Evolutionary conservation across 2,888 invertebrate genomes (phyloP).

Genomic region (Caenorhabditis wallacei): DNA sequence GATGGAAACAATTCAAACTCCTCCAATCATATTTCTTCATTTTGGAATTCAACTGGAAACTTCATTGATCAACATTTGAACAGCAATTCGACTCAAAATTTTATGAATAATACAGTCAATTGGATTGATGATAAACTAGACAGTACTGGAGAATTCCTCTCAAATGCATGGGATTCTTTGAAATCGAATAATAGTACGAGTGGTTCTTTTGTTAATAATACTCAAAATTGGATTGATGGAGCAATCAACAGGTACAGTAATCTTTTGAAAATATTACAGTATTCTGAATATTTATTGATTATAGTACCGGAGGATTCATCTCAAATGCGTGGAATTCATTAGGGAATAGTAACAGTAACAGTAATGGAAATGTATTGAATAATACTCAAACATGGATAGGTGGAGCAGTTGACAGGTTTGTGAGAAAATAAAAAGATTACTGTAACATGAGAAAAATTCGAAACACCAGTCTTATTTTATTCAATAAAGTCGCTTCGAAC

Average conservation of each 20-base stretch:
- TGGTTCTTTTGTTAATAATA: constrained; percentile 9
- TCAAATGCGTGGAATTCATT: constrained; percentile 15
- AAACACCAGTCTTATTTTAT: no score
- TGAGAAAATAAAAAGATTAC: neutral
- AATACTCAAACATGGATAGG: constrained; percentile 17
- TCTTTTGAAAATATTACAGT: no score
- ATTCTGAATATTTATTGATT: no score
- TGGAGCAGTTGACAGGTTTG: constrained; percentile 23
- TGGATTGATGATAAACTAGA: constrained; percentile 38
- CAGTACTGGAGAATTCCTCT: constrained; percentile 22
- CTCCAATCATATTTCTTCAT: constrained; percentile 12
- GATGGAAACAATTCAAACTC: constrained; percentile 18
- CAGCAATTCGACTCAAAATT: neutral
- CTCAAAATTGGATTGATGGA: constrained; percentile 19
- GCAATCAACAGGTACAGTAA: constrained; percentile 10
- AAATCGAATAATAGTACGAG: neutral
- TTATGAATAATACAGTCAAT: constrained; percentile 28
- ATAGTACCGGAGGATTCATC: constrained; percentile 20
- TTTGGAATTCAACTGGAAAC: constrained; percentile 24
- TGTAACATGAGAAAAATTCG: no score
- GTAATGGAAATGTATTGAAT: constrained; percentile 7
- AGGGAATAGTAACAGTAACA: neutral
- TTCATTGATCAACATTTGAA: constrained; percentile 28
- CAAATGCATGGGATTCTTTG: constrained; percentile 20
- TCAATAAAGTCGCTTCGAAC: no score